A percentile compares a stretch with the other conserved stretches of the same genome.
Conservation (phyloP, 2,113 vertebrate genomes). For the Dasyurus viverrinus region DNA sequence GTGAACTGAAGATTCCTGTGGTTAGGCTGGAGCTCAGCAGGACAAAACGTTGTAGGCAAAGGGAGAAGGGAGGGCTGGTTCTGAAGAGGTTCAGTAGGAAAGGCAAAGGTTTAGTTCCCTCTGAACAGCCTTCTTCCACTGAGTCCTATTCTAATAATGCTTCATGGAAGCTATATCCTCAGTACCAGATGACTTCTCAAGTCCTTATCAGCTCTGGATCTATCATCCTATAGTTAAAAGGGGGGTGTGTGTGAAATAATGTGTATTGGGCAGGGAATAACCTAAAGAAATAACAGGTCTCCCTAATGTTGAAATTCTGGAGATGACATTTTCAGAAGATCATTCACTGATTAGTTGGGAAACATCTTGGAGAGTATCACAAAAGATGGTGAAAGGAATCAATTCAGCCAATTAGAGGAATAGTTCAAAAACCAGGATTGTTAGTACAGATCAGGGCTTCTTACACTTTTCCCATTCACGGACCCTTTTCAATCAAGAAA, state of each 20-base stretch:
- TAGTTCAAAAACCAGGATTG: background rate
- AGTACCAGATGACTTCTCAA: no score
- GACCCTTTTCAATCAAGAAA: no score
- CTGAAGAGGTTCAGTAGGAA: background rate
- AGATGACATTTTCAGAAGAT: background rate
- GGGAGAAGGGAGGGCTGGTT: background rate
- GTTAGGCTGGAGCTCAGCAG: slow-evolving; percentile 39
- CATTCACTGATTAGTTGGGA: background rate
- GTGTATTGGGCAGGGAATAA: background rate
- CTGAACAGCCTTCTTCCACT: background rate
- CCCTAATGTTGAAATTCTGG: background rate
- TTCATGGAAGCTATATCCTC: background rate
- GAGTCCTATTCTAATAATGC: background rate
- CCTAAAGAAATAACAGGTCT: background rate
- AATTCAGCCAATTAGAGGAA: background rate
- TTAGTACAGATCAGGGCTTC: background rate
- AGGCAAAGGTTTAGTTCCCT: slow-evolving; percentile 25
- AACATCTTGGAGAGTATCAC: background rate
- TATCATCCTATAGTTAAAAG: background rate
- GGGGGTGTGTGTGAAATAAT: background rate
- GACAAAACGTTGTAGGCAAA: slow-evolving; percentile 7
- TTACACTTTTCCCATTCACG: no score
- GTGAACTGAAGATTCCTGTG: background rate
- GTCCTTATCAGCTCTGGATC: background rate
- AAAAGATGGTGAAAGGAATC: background rate